phyloP scores from a whole-genome alignment of 2,113 vertebrate genomes.

The Synchiropus splendidus region DNA sequence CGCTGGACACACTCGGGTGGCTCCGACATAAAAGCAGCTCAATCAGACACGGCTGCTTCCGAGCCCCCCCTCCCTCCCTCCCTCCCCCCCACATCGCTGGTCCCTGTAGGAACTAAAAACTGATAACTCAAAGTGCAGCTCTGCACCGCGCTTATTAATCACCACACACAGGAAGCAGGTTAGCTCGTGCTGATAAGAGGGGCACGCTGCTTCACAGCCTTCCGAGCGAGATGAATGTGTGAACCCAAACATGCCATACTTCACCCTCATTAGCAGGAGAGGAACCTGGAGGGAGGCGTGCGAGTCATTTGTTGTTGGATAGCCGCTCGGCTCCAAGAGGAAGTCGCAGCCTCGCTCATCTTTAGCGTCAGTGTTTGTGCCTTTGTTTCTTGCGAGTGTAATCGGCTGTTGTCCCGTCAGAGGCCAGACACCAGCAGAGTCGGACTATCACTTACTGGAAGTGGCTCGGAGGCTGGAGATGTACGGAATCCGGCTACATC shows the following conservation, averaged over 20 bases:
- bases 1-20: background rate
- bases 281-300: constrained; percentile 3
- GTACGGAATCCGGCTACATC: constrained; percentile 89
- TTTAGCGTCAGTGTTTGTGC: too few species aligned
- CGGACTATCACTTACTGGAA: constrained; percentile 90
- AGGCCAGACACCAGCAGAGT: constrained; percentile 91
- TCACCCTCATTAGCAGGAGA: too few species aligned
- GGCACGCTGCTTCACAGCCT: constrained; percentile 22
- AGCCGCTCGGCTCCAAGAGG: too few species aligned
- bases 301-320: too few species aligned
- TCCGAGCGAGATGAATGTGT: background rate
- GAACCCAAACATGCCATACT: too few species aligned
- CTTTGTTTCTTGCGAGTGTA: too few species aligned
- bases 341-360: too few species aligned
- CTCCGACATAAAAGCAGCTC: constrained; percentile 23
- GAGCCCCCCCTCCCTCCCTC: background rate
- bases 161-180: constrained; percentile 44
- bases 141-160: constrained; percentile 32
- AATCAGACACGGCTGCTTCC: constrained; percentile 26
- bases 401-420: constrained; percentile 65
- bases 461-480: constrained; percentile 89
- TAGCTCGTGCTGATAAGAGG: constrained; percentile 41
- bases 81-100: background rate
- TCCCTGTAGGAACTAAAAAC: background rate
- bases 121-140: constrained; percentile 32